Base-by-base conservation (phyloP, 2,797 vertebrate species). In the Hypotaenidia philippensis region DNA sequence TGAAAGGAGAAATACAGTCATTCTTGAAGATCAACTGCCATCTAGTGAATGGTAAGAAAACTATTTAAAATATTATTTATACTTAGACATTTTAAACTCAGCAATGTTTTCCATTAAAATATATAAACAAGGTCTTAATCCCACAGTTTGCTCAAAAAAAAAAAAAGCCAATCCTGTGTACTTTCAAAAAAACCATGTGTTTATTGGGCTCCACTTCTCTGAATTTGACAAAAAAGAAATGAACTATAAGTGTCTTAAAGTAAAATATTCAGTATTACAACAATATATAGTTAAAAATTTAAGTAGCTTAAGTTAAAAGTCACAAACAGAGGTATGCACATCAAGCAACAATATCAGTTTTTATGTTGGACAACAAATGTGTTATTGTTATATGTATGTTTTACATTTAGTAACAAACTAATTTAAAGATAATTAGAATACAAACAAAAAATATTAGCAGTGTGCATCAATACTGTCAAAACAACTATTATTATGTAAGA, bases 21-120 rank as follows among this genome's bases (percentile, higher is more conserved):
- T 97, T 93, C 61, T 38, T 97, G 94, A 94, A 89, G 75, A 94
- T 91, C 72, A 96, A 85, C 81, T 96, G 97, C 97, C 97, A 97
- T 93, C 97, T 97, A 96, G 96, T 85, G 97, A 94, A 34, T 5
- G 6, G 29, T 50, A 81, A 83, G 52, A 83, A 87, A 88, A 95
- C 9, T 60, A 80, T 83, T 75, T 52, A 69, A 82, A 92, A 66
- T 5, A 8, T 38, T 22, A 2, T 12, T 45, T 56, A 22, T 29
- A 0, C 11, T 38, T 61, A 36, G 13, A 38, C 36, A 38, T 31
- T 65, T 89, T 65, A 53, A 95, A 49, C 25, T 57, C 32, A 80
- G n/a, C 0, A 1, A 55, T 55, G 3, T 41, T 78, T 80, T 47
- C 41, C 55, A 64, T 63, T 71, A 31, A 77, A 89, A 81, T 69